These are phyloP conservation scores for Zoanthus gigantus DNA, from an alignment of 92 coral and sea anemone genomes.

Conservation along the genomic window DNA sequence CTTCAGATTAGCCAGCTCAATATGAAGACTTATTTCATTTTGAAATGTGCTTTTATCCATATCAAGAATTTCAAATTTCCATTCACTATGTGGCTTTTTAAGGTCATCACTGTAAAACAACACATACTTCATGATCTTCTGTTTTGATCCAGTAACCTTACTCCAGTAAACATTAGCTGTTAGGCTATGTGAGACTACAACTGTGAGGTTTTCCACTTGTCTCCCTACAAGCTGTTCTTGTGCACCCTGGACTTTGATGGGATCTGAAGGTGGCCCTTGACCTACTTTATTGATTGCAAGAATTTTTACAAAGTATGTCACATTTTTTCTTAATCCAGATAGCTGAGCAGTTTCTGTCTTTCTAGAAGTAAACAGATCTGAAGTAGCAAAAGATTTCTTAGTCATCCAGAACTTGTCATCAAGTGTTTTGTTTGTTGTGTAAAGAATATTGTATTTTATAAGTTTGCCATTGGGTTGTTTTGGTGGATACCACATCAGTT, in stretches of 20 bases:
- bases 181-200: conserved; percentile 2
- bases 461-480: conserved; percentile 74
- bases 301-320: conserved; percentile 69
- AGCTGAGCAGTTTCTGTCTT: conserved; percentile 29
- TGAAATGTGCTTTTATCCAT: conserved; percentile 29
- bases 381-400: not conserved
- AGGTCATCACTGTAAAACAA: conserved; percentile 55
- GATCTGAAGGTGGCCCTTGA: conserved; percentile 72
- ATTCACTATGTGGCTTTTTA: conserved; percentile 46
- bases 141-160: conserved; percentile 36
- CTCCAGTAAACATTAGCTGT: conserved; percentile 70
- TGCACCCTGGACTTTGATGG: conserved; percentile 38
- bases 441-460: conserved; percentile 66
- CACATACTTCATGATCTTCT: conserved; percentile 58
- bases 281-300: conserved; percentile 77
- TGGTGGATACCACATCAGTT: conserved; percentile 81
- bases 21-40: conserved; percentile 2
- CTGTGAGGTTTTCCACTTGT: conserved; percentile 52
- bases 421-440: conserved; percentile 57
- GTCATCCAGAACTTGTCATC: conserved; percentile 63
- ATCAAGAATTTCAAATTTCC: conserved; percentile 49
- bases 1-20: conserved; percentile 23
- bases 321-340: conserved; percentile 51
- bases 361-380: conserved; percentile 36
- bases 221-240: conserved; percentile 28